Conservation (phyloP, 2,113 vertebrate species). For the Nothocercus nigrocapillus region DNA sequence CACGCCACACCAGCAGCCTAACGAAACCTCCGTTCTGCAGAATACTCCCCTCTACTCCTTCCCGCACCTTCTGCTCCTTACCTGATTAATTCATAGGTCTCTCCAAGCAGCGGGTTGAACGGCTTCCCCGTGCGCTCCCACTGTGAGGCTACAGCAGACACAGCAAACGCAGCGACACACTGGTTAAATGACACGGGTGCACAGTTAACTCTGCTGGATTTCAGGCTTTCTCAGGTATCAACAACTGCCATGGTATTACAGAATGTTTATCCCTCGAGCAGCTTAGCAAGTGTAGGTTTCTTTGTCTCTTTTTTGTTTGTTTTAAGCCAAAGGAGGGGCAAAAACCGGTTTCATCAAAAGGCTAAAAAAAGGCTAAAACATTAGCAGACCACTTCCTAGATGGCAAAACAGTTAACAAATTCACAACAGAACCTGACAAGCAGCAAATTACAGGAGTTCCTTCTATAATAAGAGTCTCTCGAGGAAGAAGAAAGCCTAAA, state of each 20-base stretch:
- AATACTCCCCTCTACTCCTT: not conserved
- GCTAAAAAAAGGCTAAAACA: not conserved
- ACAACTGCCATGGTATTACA: not conserved
- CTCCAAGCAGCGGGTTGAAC: constrained; percentile 95
- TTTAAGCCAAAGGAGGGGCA: not conserved
- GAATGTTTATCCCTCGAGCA: not conserved
- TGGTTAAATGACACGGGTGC: constrained; percentile 38
- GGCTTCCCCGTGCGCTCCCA: constrained; percentile 98
- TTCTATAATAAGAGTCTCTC: not conserved
- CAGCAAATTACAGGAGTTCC: not conserved
- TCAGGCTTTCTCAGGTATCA: not conserved
- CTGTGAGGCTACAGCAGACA: constrained; percentile 96
- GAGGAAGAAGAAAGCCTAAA: not conserved
- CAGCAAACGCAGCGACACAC: constrained; percentile 96
- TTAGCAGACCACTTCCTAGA: not conserved
- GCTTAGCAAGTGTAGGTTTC: not conserved
- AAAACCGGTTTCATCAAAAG: not conserved
- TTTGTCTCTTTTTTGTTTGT: too few species aligned
- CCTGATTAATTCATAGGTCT: constrained; percentile 96
- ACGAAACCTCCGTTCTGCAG: not conserved
- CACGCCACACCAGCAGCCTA: not conserved
- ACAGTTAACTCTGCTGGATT: not conserved
- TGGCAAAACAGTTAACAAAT: not conserved
- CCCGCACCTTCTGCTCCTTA: constrained; percentile 51
- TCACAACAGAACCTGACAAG: not conserved